A percentile compares a stretch with the other conserved stretches of the same genome.
phyloP scores from a whole-genome alignment of 2,888 invertebrate genomes.

The Drosophila tanythrix region DNA sequence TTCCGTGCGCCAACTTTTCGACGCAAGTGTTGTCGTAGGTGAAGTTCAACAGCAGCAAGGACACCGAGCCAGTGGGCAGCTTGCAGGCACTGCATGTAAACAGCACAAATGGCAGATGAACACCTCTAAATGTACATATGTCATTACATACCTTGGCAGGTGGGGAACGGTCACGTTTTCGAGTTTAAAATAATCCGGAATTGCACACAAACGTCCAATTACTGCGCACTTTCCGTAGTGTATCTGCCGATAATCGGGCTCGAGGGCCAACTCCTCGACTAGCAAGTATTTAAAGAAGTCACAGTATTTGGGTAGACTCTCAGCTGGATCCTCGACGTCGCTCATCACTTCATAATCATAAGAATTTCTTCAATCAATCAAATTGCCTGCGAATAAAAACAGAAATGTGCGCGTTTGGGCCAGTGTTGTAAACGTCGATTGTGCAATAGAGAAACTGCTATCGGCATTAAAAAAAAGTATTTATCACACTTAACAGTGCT shows the following conservation, averaged over 20 bases:
- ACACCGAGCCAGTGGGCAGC: slow-evolving; percentile 74
- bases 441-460: neutral
- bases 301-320: slow-evolving; percentile 65
- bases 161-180: slow-evolving; percentile 78
- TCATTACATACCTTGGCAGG: slow-evolving; percentile 63
- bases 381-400: neutral
- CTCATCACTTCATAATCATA: slow-evolving; percentile 36
- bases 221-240: slow-evolving; percentile 82
- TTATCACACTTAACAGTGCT: slow-evolving; percentile 2
- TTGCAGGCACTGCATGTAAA: slow-evolving; percentile 60
- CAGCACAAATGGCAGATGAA: neutral
- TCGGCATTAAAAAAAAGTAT: slow-evolving; percentile 1
- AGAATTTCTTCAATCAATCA: neutral
- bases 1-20: slow-evolving; percentile 50
- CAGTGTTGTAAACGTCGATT: slow-evolving; percentile 27
- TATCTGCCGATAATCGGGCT: slow-evolving; percentile 62
- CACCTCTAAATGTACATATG: neutral
- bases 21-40: slow-evolving; percentile 37
- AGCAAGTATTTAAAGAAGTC: slow-evolving; percentile 73
- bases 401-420: slow-evolving; percentile 14
- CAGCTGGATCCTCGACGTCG: slow-evolving; percentile 27
- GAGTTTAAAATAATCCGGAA: slow-evolving; percentile 51
- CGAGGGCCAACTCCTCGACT: slow-evolving; percentile 78
- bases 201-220: slow-evolving; percentile 74
- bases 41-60: slow-evolving; percentile 66